Conservation (phyloP, 1,140 invertebrate species). For the Bombus superbus region DNA sequence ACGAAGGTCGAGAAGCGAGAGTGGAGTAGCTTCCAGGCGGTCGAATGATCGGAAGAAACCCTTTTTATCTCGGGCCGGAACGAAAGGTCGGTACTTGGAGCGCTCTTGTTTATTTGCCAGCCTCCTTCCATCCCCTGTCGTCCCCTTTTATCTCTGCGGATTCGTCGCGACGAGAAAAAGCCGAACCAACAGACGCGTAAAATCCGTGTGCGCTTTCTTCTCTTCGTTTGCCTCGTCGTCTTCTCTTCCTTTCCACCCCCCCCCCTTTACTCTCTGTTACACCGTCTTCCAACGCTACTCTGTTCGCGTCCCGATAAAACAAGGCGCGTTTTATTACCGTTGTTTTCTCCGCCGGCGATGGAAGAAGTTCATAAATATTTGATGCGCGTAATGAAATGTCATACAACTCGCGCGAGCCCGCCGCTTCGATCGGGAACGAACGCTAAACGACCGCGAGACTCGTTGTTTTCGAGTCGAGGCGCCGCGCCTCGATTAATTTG, state of each 20-base stretch:
- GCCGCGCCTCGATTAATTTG: constrained; percentile 12
- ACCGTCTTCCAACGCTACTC: neutral
- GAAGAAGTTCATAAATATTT: constrained; percentile 50
- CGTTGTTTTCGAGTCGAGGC: neutral
- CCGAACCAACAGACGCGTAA: constrained; percentile 29
- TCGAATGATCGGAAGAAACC: constrained; percentile 21
- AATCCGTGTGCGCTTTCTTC: constrained; percentile 1
- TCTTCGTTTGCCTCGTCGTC: neutral
- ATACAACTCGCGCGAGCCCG: neutral
- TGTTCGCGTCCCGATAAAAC: constrained; percentile 18
- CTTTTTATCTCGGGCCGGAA: constrained; percentile 35
- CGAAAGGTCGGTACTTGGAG: constrained; percentile 4
- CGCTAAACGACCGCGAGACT: neutral
- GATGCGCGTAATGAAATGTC: constrained; percentile 44
- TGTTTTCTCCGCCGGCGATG: constrained; percentile 9
- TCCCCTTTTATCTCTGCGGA: neutral
- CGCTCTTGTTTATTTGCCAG: constrained; percentile 33
- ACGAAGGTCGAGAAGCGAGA: neutral
- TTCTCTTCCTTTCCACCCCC: neutral
- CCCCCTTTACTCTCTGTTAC: neutral
- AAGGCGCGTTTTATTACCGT: constrained; percentile 32
- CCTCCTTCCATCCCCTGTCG: neutral
- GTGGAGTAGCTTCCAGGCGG: neutral
- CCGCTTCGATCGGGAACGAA: constrained; percentile 8
- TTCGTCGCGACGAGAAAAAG: constrained; percentile 6